A percentile compares a stretch with the other conserved stretches of the same genome.
phyloP scores from a whole-genome alignment of 2,797 vertebrate species.

The Ctenochaetus hawaiiensis region DNA sequence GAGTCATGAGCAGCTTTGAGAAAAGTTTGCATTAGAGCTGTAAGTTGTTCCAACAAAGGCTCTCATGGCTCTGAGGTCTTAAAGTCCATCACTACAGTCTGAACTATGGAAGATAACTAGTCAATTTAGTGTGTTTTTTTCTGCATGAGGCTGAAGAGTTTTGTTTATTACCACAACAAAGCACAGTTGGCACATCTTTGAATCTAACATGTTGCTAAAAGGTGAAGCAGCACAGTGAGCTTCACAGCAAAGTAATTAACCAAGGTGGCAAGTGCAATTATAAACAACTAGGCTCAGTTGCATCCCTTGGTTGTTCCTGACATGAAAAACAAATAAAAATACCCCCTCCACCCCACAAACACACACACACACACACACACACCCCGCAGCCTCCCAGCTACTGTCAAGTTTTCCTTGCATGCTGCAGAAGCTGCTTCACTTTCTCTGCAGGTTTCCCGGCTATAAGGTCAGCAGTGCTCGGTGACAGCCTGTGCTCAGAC shows the following conservation, averaged over 20 bases:
- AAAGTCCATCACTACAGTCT: slow-evolving; percentile 30
- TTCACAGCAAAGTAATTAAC: slow-evolving; percentile 43
- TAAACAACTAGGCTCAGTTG: slow-evolving; percentile 32
- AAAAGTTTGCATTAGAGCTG: slow-evolving; percentile 1
- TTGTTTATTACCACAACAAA: slow-evolving; percentile 21
- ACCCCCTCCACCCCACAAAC: slow-evolving; percentile 1
- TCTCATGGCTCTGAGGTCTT: slow-evolving; percentile 28
- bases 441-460: slow-evolving; percentile 49
- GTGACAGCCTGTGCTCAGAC: slow-evolving; percentile 57
- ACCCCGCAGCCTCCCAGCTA: slow-evolving; percentile 16
- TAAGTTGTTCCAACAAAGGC: slow-evolving; percentile 3
- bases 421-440: slow-evolving; percentile 35
- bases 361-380: too few relatives aligned
- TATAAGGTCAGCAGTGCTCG: slow-evolving; percentile 56
- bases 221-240: slow-evolving; percentile 43
- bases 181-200: slow-evolving; percentile 51
- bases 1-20: not conserved
- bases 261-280: slow-evolving; percentile 48
- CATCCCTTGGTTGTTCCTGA: slow-evolving; percentile 44
- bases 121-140: slow-evolving; percentile 42
- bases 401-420: slow-evolving; percentile 16
- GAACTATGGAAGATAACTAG: slow-evolving; percentile 28
- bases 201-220: slow-evolving; percentile 37
- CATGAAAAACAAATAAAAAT: slow-evolving; percentile 51
- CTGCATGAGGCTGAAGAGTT: slow-evolving; percentile 45